phyloP scores from a whole-genome alignment of 2,888 invertebrate species.

The Achlya flavicornis region DNA sequence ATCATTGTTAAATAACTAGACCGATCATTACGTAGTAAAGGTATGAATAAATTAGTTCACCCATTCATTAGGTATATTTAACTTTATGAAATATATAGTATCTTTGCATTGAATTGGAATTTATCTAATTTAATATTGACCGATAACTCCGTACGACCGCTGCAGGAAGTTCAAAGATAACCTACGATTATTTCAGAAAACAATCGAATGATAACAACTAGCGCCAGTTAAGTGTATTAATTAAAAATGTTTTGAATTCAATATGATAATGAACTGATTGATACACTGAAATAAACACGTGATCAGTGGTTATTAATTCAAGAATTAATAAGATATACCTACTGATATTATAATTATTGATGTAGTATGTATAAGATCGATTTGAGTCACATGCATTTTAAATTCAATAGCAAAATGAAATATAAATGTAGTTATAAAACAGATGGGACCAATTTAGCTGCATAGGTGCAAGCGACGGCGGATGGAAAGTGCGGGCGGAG shows the following conservation, averaged over 20 bases:
- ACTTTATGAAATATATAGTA: conserved; percentile 18
- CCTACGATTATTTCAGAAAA: conserved; percentile 47
- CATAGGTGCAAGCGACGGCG: conserved; percentile 67
- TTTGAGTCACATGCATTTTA: neutral
- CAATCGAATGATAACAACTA: conserved; percentile 42
- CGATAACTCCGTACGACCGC: conserved; percentile 10
- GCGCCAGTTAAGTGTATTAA: conserved; percentile 30
- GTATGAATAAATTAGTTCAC: conserved; percentile 19
- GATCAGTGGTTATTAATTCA: neutral
- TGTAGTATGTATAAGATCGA: neutral
- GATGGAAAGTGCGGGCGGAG: conserved; percentile 79
- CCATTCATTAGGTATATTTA: conserved; percentile 19
- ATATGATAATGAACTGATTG: conserved; percentile 14
- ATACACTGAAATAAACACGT: conserved; percentile 14
- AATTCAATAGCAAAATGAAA: neutral
- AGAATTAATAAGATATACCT: neutral
- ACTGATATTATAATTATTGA: neutral
- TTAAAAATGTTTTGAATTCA: conserved; percentile 21
- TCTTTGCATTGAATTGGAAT: conserved; percentile 35
- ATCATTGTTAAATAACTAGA: conserved; percentile 57
- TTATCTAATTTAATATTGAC: neutral
- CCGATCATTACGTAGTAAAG: conserved; percentile 52
- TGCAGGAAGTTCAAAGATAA: conserved; percentile 50
- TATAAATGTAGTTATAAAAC: conserved; percentile 36
- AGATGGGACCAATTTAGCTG: conserved; percentile 63